phyloP scores from a whole-genome alignment of 2,888 invertebrate genomes.

The Physocephala rufipes region DNA sequence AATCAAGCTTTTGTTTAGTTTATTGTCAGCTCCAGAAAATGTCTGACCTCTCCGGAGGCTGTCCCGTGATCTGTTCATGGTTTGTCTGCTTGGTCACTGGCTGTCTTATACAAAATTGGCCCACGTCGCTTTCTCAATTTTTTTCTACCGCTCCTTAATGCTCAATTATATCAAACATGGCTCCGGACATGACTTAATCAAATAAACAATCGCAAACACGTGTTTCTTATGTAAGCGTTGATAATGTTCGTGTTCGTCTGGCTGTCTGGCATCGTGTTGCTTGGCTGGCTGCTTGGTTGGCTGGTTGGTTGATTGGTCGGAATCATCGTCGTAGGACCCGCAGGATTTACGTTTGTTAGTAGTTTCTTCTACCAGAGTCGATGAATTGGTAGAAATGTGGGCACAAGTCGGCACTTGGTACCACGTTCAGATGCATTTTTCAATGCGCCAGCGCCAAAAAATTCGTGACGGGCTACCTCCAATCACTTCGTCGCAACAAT shows the following conservation, averaged over 20 bases:
- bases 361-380: slow-evolving; percentile 28
- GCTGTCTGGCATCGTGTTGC: slow-evolving; percentile 23
- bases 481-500: not conserved
- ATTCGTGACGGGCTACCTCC: slow-evolving; percentile 46
- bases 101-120: not conserved
- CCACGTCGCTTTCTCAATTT: not conserved
- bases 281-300: no score
- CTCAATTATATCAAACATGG: slow-evolving; percentile 9
- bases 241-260: slow-evolving; percentile 29
- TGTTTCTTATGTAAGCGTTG: slow-evolving; percentile 39
- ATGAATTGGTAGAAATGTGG: slow-evolving; percentile 39
- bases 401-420: slow-evolving; percentile 43
- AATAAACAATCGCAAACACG: slow-evolving; percentile 48
- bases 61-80: no score
- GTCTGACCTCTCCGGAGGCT: no score
- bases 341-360: slow-evolving; percentile 42
- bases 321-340: slow-evolving; percentile 36
- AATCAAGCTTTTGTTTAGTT: not conserved
- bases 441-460: slow-evolving; percentile 44
- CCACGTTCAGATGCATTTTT: slow-evolving; percentile 43
- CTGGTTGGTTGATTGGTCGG: not conserved
- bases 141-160: slow-evolving; percentile 9
- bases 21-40: no score
- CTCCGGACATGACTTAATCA: slow-evolving; percentile 38
- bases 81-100: not conserved